Percentiles rank a stretch among this genome's conserved stretches.
Conservation (phyloP, 2,888 invertebrate species). For the Timandra comae region DNA sequence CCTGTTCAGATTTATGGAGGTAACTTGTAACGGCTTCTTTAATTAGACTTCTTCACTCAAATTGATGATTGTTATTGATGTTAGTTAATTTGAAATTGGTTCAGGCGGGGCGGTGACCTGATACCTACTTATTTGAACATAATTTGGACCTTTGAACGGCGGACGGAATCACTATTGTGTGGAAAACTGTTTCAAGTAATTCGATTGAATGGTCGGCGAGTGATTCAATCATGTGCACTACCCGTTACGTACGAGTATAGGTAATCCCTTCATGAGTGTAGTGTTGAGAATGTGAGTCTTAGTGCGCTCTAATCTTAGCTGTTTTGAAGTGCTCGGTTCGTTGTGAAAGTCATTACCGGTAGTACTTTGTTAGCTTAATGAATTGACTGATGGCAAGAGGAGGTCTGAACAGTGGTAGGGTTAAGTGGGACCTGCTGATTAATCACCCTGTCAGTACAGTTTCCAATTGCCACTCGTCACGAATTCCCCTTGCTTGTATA, state of each 20-base stretch:
- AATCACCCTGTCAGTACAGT: conserved; percentile 72
- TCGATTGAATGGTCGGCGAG: not conserved
- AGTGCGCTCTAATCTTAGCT: conserved; percentile 39
- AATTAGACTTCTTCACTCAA: conserved; percentile 73
- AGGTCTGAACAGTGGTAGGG: conserved; percentile 69
- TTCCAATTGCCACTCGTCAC: conserved; percentile 70
- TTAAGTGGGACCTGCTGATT: conserved; percentile 73
- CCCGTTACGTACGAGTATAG: conserved; percentile 1
- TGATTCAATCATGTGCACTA: not conserved
- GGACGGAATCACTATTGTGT: conserved; percentile 1
- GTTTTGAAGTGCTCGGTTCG: conserved; percentile 49
- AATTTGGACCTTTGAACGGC: conserved; percentile 21
- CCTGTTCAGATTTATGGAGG: conserved; percentile 72
- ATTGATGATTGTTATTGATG: conserved; percentile 73
- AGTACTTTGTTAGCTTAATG: conserved; percentile 75
- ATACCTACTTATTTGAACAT: conserved; percentile 37
- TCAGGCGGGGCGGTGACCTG: conserved; percentile 38
- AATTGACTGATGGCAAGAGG: conserved; percentile 73
- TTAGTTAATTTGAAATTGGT: conserved; percentile 57
- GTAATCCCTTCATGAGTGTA: conserved; percentile 9
- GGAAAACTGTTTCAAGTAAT: conserved; percentile 5
- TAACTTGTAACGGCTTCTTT: conserved; percentile 76
- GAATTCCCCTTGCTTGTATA: conserved; percentile 50
- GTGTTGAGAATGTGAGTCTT: conserved; percentile 27
- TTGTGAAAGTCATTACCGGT: conserved; percentile 69